Base-by-base conservation (phyloP, 92 coral and sea anemone species). In the Muricea muricata region DNA sequence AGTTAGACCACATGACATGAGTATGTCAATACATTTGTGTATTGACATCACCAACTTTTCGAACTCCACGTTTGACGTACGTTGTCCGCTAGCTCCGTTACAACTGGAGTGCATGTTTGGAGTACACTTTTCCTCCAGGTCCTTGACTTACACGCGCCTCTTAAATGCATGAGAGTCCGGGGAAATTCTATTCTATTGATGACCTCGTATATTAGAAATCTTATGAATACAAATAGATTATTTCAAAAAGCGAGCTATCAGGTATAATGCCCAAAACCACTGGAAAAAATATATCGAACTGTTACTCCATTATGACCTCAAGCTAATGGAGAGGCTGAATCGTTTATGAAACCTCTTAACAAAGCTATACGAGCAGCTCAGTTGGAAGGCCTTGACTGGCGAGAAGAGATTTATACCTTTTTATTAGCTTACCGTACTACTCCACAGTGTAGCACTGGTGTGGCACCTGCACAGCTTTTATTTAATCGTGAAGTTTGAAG, bases 331-430 rank as follows among this genome's bases (percentile, higher is more conserved):
- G n/a, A n/a, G n/a, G n/a, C n/a, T n/a, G n/a, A n/a, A n/a, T n/a
- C n/a, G n/a, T n/a, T n/a, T n/a, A n/a, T 83, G 80, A 83, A 71
- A 56, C 87, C 68, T n/a, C 71, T 83, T 23, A 83, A 56, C 35
- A 83, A 83, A 50, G 80, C 87, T 12, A 83, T 83, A 52, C 29
- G 61, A 67, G 80, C 80, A 0, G 71, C 87, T n/a, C 30, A 40
- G 71, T 20, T 83, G 50, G 71, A 83, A 54, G 56, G 87, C n/a
- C 56, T 50, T 6, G 71, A 83, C 39, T 71, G 80, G 72, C 70
- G 32, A 34, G 42, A 56, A 37, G 85, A 60, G 15, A 32, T 80
- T 0, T 80, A 80, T 37, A 41, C 11, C 21, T 80, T 80, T 50
- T 15, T 80, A 21, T 60, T 80, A 21, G 37, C 85, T 7, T 63